Percentiles rank a stretch among this genome's conserved stretches.
Evolutionary conservation across 2,113 vertebrate genomes (phyloP).

Genomic region (Platysteira castanea): DNA sequence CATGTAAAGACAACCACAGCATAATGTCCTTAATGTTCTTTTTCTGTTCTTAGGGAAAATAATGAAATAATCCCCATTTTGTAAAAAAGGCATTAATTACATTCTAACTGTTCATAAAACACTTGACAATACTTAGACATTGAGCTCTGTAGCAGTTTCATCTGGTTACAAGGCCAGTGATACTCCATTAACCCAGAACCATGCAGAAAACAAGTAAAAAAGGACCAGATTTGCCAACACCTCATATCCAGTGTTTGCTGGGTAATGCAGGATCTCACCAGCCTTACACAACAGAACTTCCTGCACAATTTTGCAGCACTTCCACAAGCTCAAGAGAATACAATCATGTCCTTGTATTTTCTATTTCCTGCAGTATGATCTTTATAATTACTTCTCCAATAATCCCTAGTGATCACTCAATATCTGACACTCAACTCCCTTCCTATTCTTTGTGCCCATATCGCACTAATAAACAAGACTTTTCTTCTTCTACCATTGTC

Average conservation of each 20-base stretch:
- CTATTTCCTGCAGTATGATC: background rate
- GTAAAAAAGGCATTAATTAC: background rate
- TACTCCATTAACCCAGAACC: background rate
- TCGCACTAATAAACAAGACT: background rate
- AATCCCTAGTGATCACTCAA: background rate
- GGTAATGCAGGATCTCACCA: background rate
- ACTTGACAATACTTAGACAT: background rate
- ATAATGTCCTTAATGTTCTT: accelerated
- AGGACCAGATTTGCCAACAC: background rate
- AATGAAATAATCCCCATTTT: background rate
- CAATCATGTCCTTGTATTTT: background rate
- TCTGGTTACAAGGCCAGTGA: background rate
- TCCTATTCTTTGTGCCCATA: background rate
- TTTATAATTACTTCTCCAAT: background rate
- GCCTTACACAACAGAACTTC: background rate
- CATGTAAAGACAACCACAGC: background rate
- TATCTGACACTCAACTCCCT: background rate
- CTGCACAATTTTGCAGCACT: background rate
- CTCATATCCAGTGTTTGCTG: background rate
- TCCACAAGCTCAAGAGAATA: background rate
- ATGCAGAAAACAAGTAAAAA: background rate
- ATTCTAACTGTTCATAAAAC: background rate
- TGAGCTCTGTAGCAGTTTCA: background rate
- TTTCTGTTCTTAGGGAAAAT: background rate
- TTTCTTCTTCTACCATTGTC: background rate